A percentile compares a stretch with the other conserved stretches of the same genome.
These are phyloP conservation scores for Sandelia bainsii DNA, from an alignment of 2,797 vertebrate genomes.

Conservation along the genomic window DNA sequence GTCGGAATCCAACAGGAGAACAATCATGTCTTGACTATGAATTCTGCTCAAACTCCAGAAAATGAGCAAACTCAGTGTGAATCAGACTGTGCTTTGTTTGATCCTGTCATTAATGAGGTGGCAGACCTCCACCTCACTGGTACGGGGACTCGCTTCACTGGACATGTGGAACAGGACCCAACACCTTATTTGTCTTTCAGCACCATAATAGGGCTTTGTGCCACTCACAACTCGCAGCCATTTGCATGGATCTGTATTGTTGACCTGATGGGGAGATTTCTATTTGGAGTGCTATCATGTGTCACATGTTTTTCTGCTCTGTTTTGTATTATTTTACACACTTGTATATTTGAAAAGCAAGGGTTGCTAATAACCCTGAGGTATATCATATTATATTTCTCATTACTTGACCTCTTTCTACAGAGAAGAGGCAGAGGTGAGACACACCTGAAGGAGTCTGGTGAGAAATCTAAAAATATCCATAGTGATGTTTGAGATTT, in stretches of 20 bases:
- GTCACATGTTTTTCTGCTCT: neutral
- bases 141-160: constrained; percentile 65
- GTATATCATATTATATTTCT: constrained; percentile 1
- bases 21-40: constrained; percentile 36
- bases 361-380: neutral
- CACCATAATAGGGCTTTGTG: constrained; percentile 60
- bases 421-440: constrained; percentile 81
- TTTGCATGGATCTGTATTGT: constrained; percentile 39
- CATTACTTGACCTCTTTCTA: constrained; percentile 2
- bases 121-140: constrained; percentile 65
- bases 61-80: constrained; percentile 57
- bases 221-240: constrained; percentile 11
- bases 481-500: neutral
- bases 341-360: neutral
- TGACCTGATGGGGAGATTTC: constrained; percentile 22
- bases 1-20: constrained; percentile 25
- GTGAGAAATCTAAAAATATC: constrained; percentile 72
- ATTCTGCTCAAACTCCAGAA: constrained; percentile 59
- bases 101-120: constrained; percentile 75
- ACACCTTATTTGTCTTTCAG: constrained; percentile 62
- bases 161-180: constrained; percentile 55
- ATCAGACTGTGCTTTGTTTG: constrained; percentile 56
- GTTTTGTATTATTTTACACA: too few species aligned
- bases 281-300: neutral
- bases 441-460: constrained; percentile 65